Conservation (phyloP, 2,797 vertebrate species). For the Gambusia yucatana region DNA sequence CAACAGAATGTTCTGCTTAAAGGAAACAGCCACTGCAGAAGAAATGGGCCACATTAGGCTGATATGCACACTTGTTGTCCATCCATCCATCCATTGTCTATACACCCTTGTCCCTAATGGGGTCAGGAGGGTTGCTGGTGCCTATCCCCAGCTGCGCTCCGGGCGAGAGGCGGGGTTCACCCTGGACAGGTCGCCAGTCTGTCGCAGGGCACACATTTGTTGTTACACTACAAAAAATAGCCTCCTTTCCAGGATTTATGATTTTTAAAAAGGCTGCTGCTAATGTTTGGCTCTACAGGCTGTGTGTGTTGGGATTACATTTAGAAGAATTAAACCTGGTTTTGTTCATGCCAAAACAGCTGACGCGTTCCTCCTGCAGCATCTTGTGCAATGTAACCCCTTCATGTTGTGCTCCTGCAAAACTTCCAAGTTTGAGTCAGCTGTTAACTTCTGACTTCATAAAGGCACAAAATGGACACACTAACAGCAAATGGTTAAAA, state of each 20-base stretch:
- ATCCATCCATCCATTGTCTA: too few species aligned
- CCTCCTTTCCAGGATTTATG: constrained; percentile 4
- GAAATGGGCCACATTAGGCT: constrained; percentile 2
- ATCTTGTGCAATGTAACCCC: not conserved
- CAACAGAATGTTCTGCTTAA: constrained; percentile 37
- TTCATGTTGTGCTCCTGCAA: not conserved
- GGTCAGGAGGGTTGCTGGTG: too few species aligned
- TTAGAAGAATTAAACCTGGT: not conserved
- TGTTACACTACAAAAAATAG: not conserved
- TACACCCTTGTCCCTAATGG: too few species aligned
- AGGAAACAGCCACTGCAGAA: not conserved
- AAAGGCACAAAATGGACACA: constrained; percentile 47
- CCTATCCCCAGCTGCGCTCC: too few species aligned
- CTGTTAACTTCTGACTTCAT: not conserved
- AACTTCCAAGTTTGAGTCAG: not conserved
- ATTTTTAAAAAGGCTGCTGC: not conserved
- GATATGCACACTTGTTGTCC: not conserved
- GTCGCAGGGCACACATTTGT: too few species aligned
- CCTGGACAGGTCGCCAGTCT: too few species aligned
- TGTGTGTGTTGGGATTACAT: not conserved
- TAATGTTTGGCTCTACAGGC: not conserved
- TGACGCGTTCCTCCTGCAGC: not conserved
- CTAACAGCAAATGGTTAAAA: not conserved
- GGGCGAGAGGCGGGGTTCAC: too few species aligned
- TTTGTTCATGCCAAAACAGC: not conserved